Conservation (phyloP, 1,140 invertebrate genomes). For the Rhynchophorus ferrugineus region DNA sequence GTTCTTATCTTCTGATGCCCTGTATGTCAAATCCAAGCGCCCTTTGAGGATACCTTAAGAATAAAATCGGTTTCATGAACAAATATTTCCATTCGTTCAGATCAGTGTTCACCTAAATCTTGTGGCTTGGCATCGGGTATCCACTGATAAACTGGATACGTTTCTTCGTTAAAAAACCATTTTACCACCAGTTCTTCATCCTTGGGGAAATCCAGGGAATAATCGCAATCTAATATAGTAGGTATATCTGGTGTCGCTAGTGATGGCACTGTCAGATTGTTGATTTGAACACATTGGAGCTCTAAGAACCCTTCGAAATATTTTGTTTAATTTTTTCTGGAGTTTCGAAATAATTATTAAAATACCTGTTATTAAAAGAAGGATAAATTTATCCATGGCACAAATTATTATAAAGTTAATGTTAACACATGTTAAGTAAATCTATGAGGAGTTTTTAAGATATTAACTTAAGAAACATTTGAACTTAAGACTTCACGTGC, state of each 20-base stretch:
- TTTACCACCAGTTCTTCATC: constrained; percentile 61
- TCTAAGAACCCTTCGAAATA: not conserved
- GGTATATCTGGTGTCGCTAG: constrained; percentile 58
- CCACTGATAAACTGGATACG: constrained; percentile 68
- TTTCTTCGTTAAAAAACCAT: constrained; percentile 65
- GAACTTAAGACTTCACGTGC: too few species aligned
- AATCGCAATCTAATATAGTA: constrained; percentile 70
- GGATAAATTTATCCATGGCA: too few species aligned
- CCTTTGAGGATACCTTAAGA: constrained; percentile 48
- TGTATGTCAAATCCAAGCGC: constrained; percentile 55
- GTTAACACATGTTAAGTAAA: too few species aligned
- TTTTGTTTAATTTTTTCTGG: too few species aligned
- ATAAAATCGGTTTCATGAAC: not conserved
- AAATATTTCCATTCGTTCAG: not conserved
- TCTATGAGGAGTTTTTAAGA: too few species aligned
- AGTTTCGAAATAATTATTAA: too few species aligned
- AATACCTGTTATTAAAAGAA: too few species aligned
- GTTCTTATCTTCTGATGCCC: constrained; percentile 48
- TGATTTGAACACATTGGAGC: constrained; percentile 48
- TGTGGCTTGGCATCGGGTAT: constrained; percentile 56
- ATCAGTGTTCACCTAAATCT: constrained; percentile 44
- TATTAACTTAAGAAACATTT: too few species aligned
- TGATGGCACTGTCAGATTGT: constrained; percentile 58
- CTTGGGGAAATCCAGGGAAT: constrained; percentile 49
- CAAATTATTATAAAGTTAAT: too few species aligned